Evolutionary conservation across 2,113 vertebrate species (phyloP), one percentile per base, ranked within the genome.

Genomic region (Nannospalax galili): DNA sequence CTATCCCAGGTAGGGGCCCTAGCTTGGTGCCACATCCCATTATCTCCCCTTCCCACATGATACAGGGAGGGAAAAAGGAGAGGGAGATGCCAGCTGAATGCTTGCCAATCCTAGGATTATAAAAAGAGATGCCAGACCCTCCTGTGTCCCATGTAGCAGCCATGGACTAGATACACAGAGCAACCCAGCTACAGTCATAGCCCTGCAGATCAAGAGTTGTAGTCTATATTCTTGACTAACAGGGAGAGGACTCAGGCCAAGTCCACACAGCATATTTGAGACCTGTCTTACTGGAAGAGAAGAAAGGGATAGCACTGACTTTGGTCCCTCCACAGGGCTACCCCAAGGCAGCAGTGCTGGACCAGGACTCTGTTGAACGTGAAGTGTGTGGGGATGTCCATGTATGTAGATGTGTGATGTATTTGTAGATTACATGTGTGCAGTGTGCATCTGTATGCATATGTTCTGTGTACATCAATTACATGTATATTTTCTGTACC

Each of bases 141-240:
- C 1, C 2, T 52, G 32, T 8, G 15, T 11, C 37, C 22, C 19
- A 11, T 1, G 11, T 60, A 35, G 37, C 16, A 1, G 0, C 12
- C 7, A 2, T 32, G 75, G 30, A 37, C 20, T 45, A 14, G 6
- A 45, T 1, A 32, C 28, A 12, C 12, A 3, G 4, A 32, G 37
- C 20, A 60, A 62, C 26, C 58, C 28, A 70, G 32, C 32, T 12
- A 3, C 3, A 58, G 14, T 17, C 19, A n/a, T 32, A 74, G 52
- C n/a, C 24, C 14, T 87, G 56, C 22, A 26, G 19, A 56, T 86
- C 65, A 86, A 16, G 42, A 14, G 35, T 72, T 35, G 26, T 86
- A 35, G 37, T 70, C 42, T 5, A 28, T n/a, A 24, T 9, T 40
- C 9, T 3, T 17, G 81, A 16, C 24, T 7, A 10, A 3, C 16